Evolutionary conservation across 2,888 invertebrate species (phyloP), one percentile per base, ranked within the genome.

Genomic region (Leptogaster cylindrica): DNA sequence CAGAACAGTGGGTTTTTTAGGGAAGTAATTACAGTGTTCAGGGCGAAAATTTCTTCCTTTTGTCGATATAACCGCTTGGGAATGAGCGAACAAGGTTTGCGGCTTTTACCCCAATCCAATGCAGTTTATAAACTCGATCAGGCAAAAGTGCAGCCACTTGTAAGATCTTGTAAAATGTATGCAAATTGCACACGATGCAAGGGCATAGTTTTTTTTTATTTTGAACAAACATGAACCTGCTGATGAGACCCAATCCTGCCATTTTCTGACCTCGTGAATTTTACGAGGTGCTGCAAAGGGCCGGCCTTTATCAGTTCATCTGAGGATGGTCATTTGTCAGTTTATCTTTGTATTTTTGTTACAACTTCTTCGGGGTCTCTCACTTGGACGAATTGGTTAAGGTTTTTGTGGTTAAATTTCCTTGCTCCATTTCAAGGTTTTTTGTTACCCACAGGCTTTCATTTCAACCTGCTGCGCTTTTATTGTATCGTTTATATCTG

Each of bases 1-100:
- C 33, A 33, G 52, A 52, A 33, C 52, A 33, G 52, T 52, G 52
- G 52, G 20, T 52, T 52, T 52, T 52, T 52, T 52, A 16, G 36
- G 52, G 31, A 28, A 18, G 52, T 52, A 52, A 52, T 52, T 52
- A 52, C 52, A 14, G 52, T 52, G 18, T 52, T 52, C 33, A 28
- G 7, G 3, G 52, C 52, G 52, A 33, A 52, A 52, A 28, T 52
- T 52, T 52, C 31, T 52, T 31, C 31, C 33, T 18, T 31, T 52
- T 31, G 5, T 31, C 33, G 52, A 52, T 52, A 52, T 33, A 28
- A 20, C 27, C 16, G 31, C 33, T 3, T 12, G 18, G 31, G 33
- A 52, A 33, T 52, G 52, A 52, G 31, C 27, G 52, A 16, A 52
- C 31, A 16, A 8, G 52, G n/a, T n/a, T n/a, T n/a, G n/a, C n/a